Conservation (phyloP, 1,140 invertebrate genomes). For the Paracyclopina nana region DNA sequence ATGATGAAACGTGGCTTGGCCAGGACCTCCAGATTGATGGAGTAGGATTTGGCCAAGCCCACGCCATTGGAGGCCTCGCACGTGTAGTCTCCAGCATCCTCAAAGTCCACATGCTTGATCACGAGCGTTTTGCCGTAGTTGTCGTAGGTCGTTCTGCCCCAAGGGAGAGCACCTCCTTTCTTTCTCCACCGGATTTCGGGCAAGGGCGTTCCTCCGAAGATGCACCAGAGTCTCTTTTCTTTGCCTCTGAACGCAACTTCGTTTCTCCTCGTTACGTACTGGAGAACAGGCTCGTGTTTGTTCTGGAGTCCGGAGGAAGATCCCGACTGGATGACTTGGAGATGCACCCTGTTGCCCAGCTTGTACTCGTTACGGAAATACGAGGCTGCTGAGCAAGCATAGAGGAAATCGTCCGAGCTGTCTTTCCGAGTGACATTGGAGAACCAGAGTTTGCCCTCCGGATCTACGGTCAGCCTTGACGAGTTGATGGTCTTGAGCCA, state of each 20-base stretch:
- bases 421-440: constrained; percentile 74
- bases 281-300: constrained; percentile 47
- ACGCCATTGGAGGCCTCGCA: constrained; percentile 80
- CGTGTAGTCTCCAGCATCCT: constrained; percentile 66
- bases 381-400: constrained; percentile 71
- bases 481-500: constrained; percentile 71
- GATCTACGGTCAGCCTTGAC: constrained; percentile 76
- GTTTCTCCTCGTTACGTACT: constrained; percentile 66
- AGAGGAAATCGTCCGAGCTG: constrained; percentile 54
- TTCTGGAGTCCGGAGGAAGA: constrained; percentile 46
- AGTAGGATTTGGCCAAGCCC: constrained; percentile 55
- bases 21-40: constrained; percentile 55
- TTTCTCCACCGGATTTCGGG: constrained; percentile 49
- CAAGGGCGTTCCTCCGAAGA: constrained; percentile 58
- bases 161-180: constrained; percentile 38
- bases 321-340: constrained; percentile 55
- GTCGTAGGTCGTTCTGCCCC: constrained; percentile 47
- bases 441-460: constrained; percentile 81
- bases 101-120: constrained; percentile 60
- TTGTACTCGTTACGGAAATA: constrained; percentile 68
- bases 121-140: constrained; percentile 82
- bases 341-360: constrained; percentile 51
- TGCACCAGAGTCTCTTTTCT: constrained; percentile 60
- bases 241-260: constrained; percentile 61
- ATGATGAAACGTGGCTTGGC: constrained; percentile 71